These are phyloP conservation scores for Catamblyrhynchus diadema DNA, from an alignment of 2,797 vertebrate genomes.

Conservation along the genomic window DNA sequence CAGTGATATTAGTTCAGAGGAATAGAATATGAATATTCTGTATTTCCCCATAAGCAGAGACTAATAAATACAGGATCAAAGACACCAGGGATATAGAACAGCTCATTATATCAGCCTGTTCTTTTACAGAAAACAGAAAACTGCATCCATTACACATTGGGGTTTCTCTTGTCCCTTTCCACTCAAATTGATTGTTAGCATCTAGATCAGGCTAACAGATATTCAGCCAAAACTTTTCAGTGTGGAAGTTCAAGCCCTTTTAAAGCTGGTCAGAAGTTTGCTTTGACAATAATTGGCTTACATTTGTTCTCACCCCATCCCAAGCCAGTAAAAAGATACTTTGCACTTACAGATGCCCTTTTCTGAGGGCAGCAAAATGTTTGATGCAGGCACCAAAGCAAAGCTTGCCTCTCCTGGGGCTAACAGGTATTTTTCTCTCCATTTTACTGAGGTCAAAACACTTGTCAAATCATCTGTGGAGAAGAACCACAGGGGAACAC, in stretches of 20 bases:
- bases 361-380: not conserved
- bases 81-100: not conserved
- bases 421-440: not conserved
- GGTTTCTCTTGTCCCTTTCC: not conserved
- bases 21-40: not conserved
- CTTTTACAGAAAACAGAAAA: not conserved
- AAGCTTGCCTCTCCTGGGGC: not conserved
- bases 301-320: not conserved
- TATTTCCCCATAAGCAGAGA: not conserved
- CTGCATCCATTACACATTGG: not conserved
- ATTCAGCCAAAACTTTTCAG: not conserved
- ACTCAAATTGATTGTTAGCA: not conserved
- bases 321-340: not conserved
- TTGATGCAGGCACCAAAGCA: not conserved
- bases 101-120: not conserved
- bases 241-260: not conserved
- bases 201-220: not conserved
- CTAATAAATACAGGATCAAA: not conserved
- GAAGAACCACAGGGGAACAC: not conserved
- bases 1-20: not conserved
- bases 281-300: not conserved
- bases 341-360: not conserved
- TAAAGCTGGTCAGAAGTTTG: not conserved
- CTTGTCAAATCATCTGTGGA: not conserved
- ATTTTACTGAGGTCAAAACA: not conserved